Evolutionary conservation across 2,113 vertebrate genomes (phyloP).

Genomic region (Poeciliopsis retropinna): DNA sequence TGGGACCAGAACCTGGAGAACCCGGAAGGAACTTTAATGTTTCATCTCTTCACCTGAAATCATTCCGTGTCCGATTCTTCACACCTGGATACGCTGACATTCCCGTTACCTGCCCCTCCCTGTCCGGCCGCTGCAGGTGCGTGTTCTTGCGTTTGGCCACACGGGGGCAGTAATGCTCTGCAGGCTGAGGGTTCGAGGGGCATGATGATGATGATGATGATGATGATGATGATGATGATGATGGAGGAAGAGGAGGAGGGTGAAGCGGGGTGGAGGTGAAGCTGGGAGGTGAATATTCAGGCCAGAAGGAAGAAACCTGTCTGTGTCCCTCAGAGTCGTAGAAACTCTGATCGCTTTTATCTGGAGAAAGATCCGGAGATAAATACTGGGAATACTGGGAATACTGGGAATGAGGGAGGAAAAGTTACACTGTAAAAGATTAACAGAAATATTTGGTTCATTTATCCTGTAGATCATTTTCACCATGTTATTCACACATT

Average conservation of each 20-base stretch:
- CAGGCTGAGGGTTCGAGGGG: constrained; percentile 41
- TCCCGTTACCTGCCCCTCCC: constrained; percentile 68
- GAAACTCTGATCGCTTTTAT: constrained; percentile 67
- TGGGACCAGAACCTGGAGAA: constrained; percentile 80
- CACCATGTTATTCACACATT: too few relatives aligned
- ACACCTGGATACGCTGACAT: constrained; percentile 82
- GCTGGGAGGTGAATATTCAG: constrained; percentile 67
- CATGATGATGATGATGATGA: constrained; percentile 42
- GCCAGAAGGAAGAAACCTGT: constrained; percentile 70
- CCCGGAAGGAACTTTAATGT: background rate
- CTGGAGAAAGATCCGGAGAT: constrained; percentile 38
- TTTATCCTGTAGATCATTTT: too few relatives aligned
- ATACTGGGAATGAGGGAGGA: background rate
- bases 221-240: constrained; percentile 46
- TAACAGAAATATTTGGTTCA: too few relatives aligned
- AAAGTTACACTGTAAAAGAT: too few relatives aligned
- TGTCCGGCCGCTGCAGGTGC: constrained; percentile 63
- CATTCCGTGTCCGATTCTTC: background rate
- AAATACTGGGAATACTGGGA: too few relatives aligned
- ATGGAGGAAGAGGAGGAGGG: constrained; percentile 41
- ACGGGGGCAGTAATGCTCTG: constrained; percentile 78
- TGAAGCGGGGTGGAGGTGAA: constrained; percentile 53
- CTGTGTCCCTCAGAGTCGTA: constrained; percentile 68
- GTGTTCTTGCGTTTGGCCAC: constrained; percentile 77
- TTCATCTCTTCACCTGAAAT: background rate